Evolutionary conservation across 2,888 invertebrate genomes (phyloP).

Genomic region (Polylopha cassiicola): DNA sequence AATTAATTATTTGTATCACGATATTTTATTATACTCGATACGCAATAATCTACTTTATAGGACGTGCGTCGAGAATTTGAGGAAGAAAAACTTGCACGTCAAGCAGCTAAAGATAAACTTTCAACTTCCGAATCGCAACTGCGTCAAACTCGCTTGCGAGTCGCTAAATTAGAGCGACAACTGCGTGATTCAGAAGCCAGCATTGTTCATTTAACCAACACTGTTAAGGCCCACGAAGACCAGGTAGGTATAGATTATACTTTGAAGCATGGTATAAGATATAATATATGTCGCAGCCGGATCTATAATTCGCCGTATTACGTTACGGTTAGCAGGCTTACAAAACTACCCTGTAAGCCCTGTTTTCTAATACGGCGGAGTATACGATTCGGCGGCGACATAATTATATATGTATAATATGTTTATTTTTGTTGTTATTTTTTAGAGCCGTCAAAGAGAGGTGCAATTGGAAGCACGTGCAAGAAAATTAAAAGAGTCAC

Average conservation of each 20-base stretch:
- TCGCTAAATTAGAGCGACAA: constrained; percentile 66
- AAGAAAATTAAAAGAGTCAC: constrained; percentile 61
- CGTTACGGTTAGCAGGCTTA: no score
- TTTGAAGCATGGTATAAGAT: no score
- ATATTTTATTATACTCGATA: no score
- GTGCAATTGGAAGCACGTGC: constrained; percentile 64
- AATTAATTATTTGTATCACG: no score
- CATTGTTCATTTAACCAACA: constrained; percentile 58
- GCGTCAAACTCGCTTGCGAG: constrained; percentile 50
- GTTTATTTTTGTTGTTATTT: constrained; percentile 6
- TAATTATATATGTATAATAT: background rate
- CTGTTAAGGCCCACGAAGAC: constrained; percentile 64
- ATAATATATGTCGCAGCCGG: no score
- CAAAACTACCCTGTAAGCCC: no score
- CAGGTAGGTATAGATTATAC: constrained; percentile 46
- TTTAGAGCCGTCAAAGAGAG: constrained; percentile 64
- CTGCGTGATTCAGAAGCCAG: constrained; percentile 65
- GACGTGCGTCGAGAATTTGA: constrained; percentile 53
- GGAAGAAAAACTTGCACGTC: constrained; percentile 49
- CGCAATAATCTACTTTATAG: constrained; percentile 25
- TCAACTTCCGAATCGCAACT: constrained; percentile 53
- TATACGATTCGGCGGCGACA: no score
- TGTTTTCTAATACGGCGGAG: no score
- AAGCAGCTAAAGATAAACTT: constrained; percentile 50
- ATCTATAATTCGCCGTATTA: no score